phyloP scores from a whole-genome alignment of 2,797 vertebrate species.

The Coccyzus lansbergi region DNA sequence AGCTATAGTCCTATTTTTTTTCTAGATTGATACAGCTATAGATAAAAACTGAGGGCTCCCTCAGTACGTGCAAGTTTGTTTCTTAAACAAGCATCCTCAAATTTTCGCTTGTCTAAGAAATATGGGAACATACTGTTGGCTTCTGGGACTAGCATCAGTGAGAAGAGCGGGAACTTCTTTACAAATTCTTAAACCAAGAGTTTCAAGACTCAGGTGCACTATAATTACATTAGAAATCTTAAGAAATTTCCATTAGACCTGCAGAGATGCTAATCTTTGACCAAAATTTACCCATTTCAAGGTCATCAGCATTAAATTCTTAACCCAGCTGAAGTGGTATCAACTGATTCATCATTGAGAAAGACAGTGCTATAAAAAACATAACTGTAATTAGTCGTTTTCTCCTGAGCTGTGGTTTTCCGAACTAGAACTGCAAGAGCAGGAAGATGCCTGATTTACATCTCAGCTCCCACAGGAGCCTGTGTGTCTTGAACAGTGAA shows the following conservation, averaged over 20 bases:
- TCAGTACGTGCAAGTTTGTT: background rate
- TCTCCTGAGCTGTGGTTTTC: background rate
- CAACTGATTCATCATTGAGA: background rate
- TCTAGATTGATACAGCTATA: background rate
- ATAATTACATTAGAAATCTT: background rate
- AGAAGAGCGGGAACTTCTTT: background rate
- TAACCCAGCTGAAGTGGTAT: conserved; percentile 17
- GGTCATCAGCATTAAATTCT: conserved; percentile 15
- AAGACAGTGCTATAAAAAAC: background rate
- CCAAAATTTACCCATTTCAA: conserved; percentile 27
- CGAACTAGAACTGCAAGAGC: background rate
- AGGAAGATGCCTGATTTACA: background rate
- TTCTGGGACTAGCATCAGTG: background rate
- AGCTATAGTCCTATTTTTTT: background rate
- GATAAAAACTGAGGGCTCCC: background rate
- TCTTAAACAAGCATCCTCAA: conserved; percentile 13
- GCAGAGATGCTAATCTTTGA: conserved; percentile 25
- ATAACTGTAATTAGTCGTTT: background rate
- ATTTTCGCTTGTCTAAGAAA: conserved; percentile 27
- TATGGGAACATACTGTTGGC: background rate
- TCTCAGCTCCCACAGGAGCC: background rate
- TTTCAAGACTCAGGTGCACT: background rate
- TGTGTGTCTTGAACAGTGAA: background rate
- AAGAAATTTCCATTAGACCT: background rate
- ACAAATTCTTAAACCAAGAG: conserved; percentile 1